Conservation (phyloP, 2,888 invertebrate genomes). For the Masnerella sp. region DNA sequence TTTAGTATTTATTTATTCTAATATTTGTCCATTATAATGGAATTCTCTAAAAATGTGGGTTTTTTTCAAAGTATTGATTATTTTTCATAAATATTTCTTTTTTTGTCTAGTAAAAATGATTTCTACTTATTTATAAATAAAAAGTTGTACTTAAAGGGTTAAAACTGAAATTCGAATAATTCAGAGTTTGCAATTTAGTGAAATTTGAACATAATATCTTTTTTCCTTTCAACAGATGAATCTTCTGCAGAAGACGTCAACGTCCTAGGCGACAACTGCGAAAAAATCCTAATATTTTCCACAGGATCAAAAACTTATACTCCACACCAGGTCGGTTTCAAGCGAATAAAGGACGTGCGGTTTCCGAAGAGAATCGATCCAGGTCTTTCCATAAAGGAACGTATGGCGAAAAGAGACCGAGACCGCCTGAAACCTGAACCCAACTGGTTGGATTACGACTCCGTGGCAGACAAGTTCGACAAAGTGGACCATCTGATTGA, state of each 20-base stretch:
- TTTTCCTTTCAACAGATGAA: no score
- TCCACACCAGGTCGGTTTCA: constrained; percentile 90
- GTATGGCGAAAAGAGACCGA: constrained; percentile 81
- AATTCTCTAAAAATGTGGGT: no score
- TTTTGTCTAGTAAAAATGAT: no score
- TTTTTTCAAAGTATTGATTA: no score
- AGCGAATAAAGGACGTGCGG: constrained; percentile 84
- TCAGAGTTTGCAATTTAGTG: no score
- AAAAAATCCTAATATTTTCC: constrained; percentile 89
- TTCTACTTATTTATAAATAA: no score
- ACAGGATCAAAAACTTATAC: constrained; percentile 90
- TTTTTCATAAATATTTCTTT: no score
- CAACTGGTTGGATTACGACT: constrained; percentile 84
- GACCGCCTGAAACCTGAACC: constrained; percentile 80
- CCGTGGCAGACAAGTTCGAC: constrained; percentile 85
- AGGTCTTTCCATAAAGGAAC: constrained; percentile 83
- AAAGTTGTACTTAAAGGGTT: no score
- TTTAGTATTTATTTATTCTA: no score
- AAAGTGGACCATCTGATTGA: constrained; percentile 89
- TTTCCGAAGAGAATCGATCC: constrained; percentile 85
- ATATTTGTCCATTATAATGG: no score
- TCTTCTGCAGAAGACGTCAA: constrained; percentile 76
- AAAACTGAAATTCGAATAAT: no score
- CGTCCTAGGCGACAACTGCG: constrained; percentile 80
- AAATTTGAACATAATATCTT: no score